A percentile compares a stretch with the other conserved stretches of the same genome.
Conservation (phyloP, 1,140 invertebrate genomes). For the Drosophila trapezifrons region DNA sequence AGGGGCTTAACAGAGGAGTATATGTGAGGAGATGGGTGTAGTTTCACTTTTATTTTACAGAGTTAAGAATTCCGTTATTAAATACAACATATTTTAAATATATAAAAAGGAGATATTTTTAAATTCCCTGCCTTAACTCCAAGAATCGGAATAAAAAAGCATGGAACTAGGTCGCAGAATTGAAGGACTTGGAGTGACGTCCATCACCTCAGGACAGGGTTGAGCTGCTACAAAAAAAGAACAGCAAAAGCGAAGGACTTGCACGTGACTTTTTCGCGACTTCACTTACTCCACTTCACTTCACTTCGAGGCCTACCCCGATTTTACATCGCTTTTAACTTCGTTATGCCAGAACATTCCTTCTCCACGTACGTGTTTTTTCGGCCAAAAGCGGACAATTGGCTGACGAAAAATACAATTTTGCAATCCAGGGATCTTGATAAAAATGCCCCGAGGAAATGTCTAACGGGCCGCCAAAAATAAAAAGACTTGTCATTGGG, state of each 20-base stretch:
- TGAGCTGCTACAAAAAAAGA: conserved; percentile 10
- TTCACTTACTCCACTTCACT: conserved; percentile 33
- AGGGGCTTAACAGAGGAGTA: too few relatives aligned
- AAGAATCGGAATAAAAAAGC: neutral
- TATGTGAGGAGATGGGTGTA: neutral
- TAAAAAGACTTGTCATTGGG: conserved; percentile 60
- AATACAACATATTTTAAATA: neutral
- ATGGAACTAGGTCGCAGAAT: conserved; percentile 9
- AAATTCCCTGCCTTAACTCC: neutral
- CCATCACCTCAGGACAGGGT: conserved; percentile 10
- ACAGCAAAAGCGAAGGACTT: conserved; percentile 27
- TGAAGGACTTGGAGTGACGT: conserved; percentile 11
- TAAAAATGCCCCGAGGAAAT: conserved; percentile 30
- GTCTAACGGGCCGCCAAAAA: conserved; percentile 50
- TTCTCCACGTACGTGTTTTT: conserved; percentile 64
- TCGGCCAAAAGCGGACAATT: conserved; percentile 53
- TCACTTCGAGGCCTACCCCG: conserved; percentile 21
- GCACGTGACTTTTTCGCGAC: conserved; percentile 55
- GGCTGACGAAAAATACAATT: conserved; percentile 41
- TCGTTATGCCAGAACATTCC: conserved; percentile 57
- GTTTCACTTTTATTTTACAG: neutral
- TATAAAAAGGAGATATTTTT: neutral
- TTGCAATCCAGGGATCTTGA: conserved; percentile 51
- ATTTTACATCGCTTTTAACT: conserved; percentile 24
- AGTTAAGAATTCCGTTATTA: neutral